Percentiles rank a stretch among this genome's conserved stretches.
phyloP scores from a whole-genome alignment of 2,113 vertebrate species.

The Emydocephalus ijimae region DNA sequence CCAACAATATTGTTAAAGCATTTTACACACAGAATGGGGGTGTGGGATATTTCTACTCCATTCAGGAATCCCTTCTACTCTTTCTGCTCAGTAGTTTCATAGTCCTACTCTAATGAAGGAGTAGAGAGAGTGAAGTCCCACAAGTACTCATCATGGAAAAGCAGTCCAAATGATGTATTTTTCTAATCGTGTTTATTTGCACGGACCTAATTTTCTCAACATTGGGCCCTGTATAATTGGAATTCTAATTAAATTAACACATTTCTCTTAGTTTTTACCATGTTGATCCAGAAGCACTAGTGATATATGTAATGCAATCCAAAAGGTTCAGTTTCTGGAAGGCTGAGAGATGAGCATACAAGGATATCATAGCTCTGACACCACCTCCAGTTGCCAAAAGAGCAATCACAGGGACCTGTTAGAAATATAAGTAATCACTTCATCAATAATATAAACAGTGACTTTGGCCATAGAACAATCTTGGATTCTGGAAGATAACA shows the following conservation, averaged over 20 bases:
- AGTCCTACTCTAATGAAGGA: not conserved
- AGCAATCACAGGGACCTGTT: conserved; percentile 81
- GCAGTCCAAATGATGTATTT: not conserved
- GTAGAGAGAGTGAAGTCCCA: not conserved
- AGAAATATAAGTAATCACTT: conserved; percentile 43
- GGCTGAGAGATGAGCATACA: conserved; percentile 76
- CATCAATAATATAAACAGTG: not conserved
- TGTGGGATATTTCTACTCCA: not conserved
- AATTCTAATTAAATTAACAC: not conserved
- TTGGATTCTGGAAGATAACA: not conserved
- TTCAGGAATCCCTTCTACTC: not conserved
- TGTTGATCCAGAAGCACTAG: conserved; percentile 83
- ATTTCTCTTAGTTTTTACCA: conserved; percentile 70
- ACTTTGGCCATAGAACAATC: not conserved
- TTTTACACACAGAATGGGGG: not conserved
- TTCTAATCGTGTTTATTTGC: not conserved
- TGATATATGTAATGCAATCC: conserved; percentile 79
- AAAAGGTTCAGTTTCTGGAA: conserved; percentile 78
- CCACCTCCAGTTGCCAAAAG: conserved; percentile 83
- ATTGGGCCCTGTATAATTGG: not conserved
- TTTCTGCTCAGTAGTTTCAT: not conserved
- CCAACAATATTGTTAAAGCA: not conserved
- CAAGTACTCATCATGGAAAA: not conserved
- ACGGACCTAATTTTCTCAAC: not conserved
- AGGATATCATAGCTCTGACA: conserved; percentile 79